phyloP scores from a whole-genome alignment of 2,797 vertebrate genomes.

The Pteronotus mesoamericanus region DNA sequence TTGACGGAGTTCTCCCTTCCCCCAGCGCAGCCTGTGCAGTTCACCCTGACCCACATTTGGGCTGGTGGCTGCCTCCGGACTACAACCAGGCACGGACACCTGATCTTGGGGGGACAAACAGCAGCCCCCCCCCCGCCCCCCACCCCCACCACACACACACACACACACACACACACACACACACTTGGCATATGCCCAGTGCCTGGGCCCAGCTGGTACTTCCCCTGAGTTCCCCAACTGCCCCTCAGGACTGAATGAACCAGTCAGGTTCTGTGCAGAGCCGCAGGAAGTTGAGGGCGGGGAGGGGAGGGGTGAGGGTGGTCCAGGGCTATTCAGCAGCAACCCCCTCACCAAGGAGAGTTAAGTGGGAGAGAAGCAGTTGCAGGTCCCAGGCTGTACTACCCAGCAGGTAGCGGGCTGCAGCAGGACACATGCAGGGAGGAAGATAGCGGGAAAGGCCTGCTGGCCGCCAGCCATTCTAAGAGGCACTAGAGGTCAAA shows the following conservation, averaged over 20 bases:
- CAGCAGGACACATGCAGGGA: background rate
- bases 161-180: no score
- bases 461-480: background rate
- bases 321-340: background rate
- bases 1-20: background rate
- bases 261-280: background rate
- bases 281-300: background rate
- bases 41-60: background rate
- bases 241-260: background rate
- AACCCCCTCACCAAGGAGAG: background rate
- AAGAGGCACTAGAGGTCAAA: background rate
- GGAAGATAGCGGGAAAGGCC: background rate
- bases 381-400: background rate
- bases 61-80: background rate
- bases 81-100: background rate
- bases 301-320: background rate
- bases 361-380: background rate
- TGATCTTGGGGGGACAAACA: background rate
- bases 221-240: background rate
- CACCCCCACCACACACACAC: no score
- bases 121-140: background rate
- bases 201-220: background rate
- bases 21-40: background rate
- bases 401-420: background rate
- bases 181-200: no score